A percentile compares a stretch with the other conserved stretches of the same genome.
Evolutionary conservation across 1,140 invertebrate genomes (phyloP).

Genomic region (Dryas iulia): DNA sequence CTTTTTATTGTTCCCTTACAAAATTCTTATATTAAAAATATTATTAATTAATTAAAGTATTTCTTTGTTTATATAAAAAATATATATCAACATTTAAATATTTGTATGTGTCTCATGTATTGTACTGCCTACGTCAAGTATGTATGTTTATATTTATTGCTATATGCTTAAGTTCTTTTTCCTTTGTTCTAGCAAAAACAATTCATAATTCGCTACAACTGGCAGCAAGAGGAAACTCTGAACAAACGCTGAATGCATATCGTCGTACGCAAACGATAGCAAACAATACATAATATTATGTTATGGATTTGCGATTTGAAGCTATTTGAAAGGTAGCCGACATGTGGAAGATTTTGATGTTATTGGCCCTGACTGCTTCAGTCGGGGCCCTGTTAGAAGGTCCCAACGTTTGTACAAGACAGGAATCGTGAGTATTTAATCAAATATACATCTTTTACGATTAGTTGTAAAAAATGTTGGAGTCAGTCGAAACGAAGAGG

Average conservation of each 20-base stretch:
- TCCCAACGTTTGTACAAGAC: constrained; percentile 70
- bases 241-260: constrained; percentile 29
- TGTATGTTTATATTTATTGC: background rate
- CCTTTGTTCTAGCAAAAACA: constrained; percentile 29
- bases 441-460: too few relatives aligned
- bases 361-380: constrained; percentile 41
- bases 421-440: constrained; percentile 59
- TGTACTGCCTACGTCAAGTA: background rate
- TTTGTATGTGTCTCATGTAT: background rate
- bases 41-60: background rate
- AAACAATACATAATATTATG: constrained; percentile 53
- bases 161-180: constrained; percentile 1
- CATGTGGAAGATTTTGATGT: constrained; percentile 51
- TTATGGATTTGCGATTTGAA: constrained; percentile 56
- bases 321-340: constrained; percentile 48
- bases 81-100: background rate
- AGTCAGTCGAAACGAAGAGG: too few relatives aligned
- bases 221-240: constrained; percentile 14
- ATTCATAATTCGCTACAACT: constrained; percentile 16
- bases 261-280: constrained; percentile 42
- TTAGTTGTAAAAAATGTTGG: too few relatives aligned
- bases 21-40: background rate
- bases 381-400: constrained; percentile 53
- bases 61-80: background rate
- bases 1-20: background rate